Evolutionary conservation across 2,888 invertebrate species (phyloP).

Genomic region (Tinea pellionella): DNA sequence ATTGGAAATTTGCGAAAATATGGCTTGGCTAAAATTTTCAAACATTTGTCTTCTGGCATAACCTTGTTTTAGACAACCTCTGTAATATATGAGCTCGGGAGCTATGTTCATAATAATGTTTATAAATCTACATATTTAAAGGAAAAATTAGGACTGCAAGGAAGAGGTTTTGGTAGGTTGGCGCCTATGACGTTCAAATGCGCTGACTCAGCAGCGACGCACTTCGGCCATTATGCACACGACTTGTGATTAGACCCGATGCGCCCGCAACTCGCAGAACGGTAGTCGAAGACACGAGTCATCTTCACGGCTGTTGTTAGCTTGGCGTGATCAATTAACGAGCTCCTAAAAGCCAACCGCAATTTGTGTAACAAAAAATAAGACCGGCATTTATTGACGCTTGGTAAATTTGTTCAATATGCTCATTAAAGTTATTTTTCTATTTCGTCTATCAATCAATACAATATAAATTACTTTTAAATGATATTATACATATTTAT

Average conservation of each 20-base stretch:
- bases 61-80: too few species aligned
- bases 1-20: too few species aligned
- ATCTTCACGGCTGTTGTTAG: conserved; percentile 30
- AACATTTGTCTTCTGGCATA: too few species aligned
- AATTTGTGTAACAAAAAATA: conserved; percentile 31
- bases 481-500: background rate
- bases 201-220: conserved; percentile 57
- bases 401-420: background rate
- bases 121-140: too few species aligned
- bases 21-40: too few species aligned
- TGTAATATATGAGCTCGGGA: background rate
- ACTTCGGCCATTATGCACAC: conserved; percentile 43
- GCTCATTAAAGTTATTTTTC: background rate
- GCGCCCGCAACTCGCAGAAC: conserved; percentile 53
- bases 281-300: conserved; percentile 45
- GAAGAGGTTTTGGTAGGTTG: background rate
- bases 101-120: background rate
- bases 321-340: conserved; percentile 45
- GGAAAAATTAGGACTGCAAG: background rate
- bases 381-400: background rate
- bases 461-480: background rate
- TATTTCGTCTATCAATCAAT: background rate
- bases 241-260: conserved; percentile 44
- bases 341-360: conserved; percentile 30
- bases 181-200: background rate